Evolutionary conservation across 2,797 vertebrate genomes (phyloP), one percentile per base, ranked within the genome.

Genomic region (Halcyon leucocephala): DNA sequence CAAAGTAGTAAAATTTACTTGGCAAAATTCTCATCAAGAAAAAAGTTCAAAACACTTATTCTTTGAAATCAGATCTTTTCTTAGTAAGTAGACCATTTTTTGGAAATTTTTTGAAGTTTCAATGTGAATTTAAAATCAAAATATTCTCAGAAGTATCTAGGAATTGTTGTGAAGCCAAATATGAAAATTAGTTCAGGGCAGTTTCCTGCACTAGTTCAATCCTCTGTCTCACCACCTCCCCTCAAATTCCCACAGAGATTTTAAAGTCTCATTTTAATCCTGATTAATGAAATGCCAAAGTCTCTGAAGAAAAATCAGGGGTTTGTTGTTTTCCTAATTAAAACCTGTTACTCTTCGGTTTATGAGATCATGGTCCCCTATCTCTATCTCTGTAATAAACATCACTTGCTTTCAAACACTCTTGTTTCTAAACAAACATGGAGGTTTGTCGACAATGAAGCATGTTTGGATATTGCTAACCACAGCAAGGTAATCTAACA

Each of bases 151-250:
- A 79, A 57, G 10, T 19, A 61, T 22, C 22, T 33, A 48, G 1
- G 0, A 77, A 37, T 19, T 19, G 13, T 29, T 12, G 12, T 15
- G 46, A 85, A 80, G 29, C 1, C 21, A 80, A 87, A 66, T 3
- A 69, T 1, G 22, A 61, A 48, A 67, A 28, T 8, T 9, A 49
- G 1, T 35, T 85, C 51, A 22, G 19, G 9, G 7, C 10, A 4
- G 4, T 7, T 26, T 87, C 21, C 54, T 28, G 18, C 84, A 33
- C 9, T 39, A 21, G 10, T 26, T 14, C 37, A 65, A 31, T 6
- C 4, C 8, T 79, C 17, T 41, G 11, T 20, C 9, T 29, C 6
- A 12, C 21, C 2, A 2, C 18, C 2, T 12, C 33, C 3, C 17
- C 46, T 19, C 8, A 42, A 19, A 17, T 42, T 67, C 19, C 29